These are phyloP conservation scores for Drosophila prosaltans DNA, from an alignment of 1,140 invertebrate species.

Conservation along the genomic window DNA sequence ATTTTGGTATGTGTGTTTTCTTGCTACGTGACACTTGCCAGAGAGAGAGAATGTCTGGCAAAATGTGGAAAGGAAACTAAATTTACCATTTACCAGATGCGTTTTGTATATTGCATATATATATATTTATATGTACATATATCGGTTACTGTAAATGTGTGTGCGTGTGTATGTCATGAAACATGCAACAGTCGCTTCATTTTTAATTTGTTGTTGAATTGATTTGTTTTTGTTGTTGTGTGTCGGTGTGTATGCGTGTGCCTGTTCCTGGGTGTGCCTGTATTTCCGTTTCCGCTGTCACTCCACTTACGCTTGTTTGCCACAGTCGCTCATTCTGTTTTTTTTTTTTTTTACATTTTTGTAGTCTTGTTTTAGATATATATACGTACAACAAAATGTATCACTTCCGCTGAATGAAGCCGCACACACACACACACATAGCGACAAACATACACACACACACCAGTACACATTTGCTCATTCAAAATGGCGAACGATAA, in stretches of 20 bases:
- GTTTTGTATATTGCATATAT: constrained; percentile 39
- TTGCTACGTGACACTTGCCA: constrained; percentile 50
- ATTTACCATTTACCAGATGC: constrained; percentile 61
- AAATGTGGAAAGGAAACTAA: constrained; percentile 28
- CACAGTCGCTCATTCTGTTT: constrained; percentile 24
- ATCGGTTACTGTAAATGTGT: not conserved
- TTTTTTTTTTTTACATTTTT: constrained; percentile 24
- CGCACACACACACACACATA: constrained; percentile 8
- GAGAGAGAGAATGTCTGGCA: not conserved
- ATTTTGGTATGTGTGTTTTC: not conserved
- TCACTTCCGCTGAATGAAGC: constrained; percentile 46
- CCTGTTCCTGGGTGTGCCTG: constrained; percentile 33
- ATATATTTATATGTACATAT: constrained; percentile 34
- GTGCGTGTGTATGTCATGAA: constrained; percentile 39
- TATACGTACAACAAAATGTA: constrained; percentile 67
- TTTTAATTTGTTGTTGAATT: constrained; percentile 74
- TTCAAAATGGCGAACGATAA: constrained; percentile 78
- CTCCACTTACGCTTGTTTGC: constrained; percentile 26
- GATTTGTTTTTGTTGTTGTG: constrained; percentile 52
- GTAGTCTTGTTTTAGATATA: constrained; percentile 17
- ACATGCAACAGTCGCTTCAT: constrained; percentile 66
- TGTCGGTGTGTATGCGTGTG: constrained; percentile 19
- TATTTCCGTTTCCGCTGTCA: constrained; percentile 69
- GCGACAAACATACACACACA: not conserved
- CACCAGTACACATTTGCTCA: constrained; percentile 30